phyloP scores from a whole-genome alignment of 2,113 vertebrate species.

The Hemiscyllium ocellatum region DNA sequence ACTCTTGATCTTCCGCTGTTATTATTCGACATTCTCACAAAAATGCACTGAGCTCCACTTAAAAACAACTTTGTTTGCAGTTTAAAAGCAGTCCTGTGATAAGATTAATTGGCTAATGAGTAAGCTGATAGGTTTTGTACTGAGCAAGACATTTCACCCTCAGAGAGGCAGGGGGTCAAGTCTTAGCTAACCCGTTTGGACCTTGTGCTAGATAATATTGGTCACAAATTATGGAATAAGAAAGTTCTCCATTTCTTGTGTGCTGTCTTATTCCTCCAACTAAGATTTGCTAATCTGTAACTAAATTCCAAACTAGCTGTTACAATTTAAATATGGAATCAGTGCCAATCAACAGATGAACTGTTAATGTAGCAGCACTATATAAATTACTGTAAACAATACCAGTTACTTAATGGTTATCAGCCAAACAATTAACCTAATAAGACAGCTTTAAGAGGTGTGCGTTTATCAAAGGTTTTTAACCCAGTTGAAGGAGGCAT shows the following conservation, averaged over 20 bases:
- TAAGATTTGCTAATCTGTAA: background rate
- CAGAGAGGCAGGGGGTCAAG: background rate
- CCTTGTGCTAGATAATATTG: background rate
- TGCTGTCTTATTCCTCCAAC: background rate
- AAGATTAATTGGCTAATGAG: background rate
- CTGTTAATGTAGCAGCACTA: background rate
- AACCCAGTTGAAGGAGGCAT: background rate
- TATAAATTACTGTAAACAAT: background rate
- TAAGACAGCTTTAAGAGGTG: background rate
- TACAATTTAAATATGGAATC: background rate
- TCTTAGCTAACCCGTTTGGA: background rate
- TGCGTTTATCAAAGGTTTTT: background rate
- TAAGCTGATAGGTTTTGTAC: background rate
- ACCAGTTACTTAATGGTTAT: background rate
- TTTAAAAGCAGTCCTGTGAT: background rate
- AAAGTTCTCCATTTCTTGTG: background rate
- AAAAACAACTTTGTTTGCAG: background rate
- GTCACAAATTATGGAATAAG: background rate
- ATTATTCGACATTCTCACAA: background rate
- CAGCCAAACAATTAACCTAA: background rate
- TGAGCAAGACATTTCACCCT: background rate
- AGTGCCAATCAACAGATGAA: background rate
- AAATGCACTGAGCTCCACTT: background rate
- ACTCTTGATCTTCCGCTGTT: background rate
- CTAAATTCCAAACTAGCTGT: background rate